Evolutionary conservation across 2,113 vertebrate species (phyloP).

Genomic region (Cebus imitator): DNA sequence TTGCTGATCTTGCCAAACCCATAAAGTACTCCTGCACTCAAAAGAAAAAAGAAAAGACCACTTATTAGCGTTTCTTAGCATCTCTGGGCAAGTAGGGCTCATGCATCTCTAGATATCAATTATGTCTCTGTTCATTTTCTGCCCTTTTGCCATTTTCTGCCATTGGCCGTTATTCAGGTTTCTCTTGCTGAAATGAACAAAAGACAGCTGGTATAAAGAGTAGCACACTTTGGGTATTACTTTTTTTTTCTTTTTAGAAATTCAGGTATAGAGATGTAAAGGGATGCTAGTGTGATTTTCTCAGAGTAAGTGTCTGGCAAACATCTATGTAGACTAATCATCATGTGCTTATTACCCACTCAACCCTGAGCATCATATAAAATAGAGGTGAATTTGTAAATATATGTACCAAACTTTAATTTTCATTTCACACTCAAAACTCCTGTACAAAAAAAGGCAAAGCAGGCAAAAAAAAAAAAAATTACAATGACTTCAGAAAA

Average conservation of each 20-base stretch:
- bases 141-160: not conserved
- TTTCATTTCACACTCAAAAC: conserved; percentile 81
- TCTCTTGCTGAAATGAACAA: not conserved
- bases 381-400: conserved; percentile 55
- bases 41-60: not conserved
- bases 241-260: not conserved
- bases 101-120: not conserved
- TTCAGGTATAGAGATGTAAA: not conserved
- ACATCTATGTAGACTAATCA: not conserved
- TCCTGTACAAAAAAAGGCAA: conserved; percentile 82
- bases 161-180: too few relatives aligned
- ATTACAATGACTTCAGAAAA: conserved; percentile 73
- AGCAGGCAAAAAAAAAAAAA: conserved; percentile 75
- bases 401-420: conserved; percentile 82
- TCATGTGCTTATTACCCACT: not conserved
- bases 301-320: not conserved
- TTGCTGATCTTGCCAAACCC: not conserved
- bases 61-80: not conserved
- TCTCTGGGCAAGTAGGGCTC: not conserved
- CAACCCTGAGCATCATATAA: not conserved
- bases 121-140: not conserved
- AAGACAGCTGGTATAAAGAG: not conserved
- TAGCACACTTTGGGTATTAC: not conserved
- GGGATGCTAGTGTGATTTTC: not conserved
- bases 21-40: not conserved